Conservation (phyloP, 53 echinoderm and acorn worm species). For the Actinopyga echinites region DNA sequence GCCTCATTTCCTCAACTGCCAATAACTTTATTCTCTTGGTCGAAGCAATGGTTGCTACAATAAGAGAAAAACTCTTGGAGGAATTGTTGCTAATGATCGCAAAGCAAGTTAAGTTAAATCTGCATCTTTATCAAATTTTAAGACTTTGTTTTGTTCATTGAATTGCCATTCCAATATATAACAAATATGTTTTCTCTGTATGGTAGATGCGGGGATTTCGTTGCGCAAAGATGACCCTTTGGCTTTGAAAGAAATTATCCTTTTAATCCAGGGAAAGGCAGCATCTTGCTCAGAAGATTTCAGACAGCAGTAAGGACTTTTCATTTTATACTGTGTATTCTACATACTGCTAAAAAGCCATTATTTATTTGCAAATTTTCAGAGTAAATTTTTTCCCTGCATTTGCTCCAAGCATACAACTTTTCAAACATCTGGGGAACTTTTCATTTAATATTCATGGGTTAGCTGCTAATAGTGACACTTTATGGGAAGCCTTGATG, state of each 20-base stretch:
- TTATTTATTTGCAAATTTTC: too few relatives aligned
- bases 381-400: too few relatives aligned
- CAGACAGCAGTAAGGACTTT: slow-evolving; percentile 74
- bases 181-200: background rate
- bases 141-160: too few relatives aligned
- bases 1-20: too few relatives aligned
- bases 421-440: too few relatives aligned
- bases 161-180: background rate
- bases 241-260: slow-evolving; percentile 85
- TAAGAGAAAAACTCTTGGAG: background rate
- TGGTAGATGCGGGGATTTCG: slow-evolving; percentile 71
- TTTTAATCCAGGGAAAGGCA: slow-evolving; percentile 79
- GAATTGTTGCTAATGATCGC: background rate
- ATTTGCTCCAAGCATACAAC: too few relatives aligned
- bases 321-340: background rate
- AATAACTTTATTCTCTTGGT: too few relatives aligned
- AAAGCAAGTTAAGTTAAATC: background rate
- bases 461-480: too few relatives aligned
- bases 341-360: too few relatives aligned
- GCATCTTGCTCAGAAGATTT: slow-evolving; percentile 71
- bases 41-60: too few relatives aligned
- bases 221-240: slow-evolving; percentile 90
- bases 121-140: background rate
- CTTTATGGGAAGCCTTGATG: too few relatives aligned
- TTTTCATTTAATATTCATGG: too few relatives aligned